Conservation (phyloP, 2,888 invertebrate species). For the Epinotia bilunana region DNA sequence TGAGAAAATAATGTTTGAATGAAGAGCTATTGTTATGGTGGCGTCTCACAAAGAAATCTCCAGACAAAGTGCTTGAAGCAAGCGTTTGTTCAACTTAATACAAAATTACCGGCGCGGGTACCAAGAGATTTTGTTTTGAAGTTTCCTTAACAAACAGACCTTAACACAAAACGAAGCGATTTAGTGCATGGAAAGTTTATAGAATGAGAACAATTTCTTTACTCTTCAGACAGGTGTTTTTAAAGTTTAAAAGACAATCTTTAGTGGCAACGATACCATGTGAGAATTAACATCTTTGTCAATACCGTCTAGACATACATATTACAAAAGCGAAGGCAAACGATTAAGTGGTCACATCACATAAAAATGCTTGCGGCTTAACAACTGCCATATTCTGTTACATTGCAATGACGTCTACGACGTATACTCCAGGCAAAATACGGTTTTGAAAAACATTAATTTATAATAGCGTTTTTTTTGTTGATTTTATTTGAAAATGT, state of each 20-base stretch:
- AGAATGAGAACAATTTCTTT: not conserved
- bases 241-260: no score
- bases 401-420: not conserved
- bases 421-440: no score
- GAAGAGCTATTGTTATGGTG: slow-evolving; percentile 66
- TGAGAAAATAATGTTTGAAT: slow-evolving; percentile 69
- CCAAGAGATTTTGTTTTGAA: slow-evolving; percentile 47
- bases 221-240: no score
- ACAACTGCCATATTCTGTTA: no score
- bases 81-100: slow-evolving; percentile 57
- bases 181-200: not conserved
- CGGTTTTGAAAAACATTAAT: no score
- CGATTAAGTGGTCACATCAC: not conserved
- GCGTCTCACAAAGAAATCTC: slow-evolving; percentile 60
- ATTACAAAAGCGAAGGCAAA: not conserved
- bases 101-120: slow-evolving; percentile 54
- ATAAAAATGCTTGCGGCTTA: not conserved
- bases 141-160: slow-evolving; percentile 20
- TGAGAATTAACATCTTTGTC: no score
- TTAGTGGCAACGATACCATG: no score
- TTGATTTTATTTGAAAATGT: no score
- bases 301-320: not conserved
- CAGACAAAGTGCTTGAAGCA: slow-evolving; percentile 58
- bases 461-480: no score
- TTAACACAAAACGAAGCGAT: not conserved